Evolutionary conservation across 2,888 invertebrate genomes (phyloP), one percentile per base, ranked within the genome.

Genomic region (Epistrophe grossulariae): DNA sequence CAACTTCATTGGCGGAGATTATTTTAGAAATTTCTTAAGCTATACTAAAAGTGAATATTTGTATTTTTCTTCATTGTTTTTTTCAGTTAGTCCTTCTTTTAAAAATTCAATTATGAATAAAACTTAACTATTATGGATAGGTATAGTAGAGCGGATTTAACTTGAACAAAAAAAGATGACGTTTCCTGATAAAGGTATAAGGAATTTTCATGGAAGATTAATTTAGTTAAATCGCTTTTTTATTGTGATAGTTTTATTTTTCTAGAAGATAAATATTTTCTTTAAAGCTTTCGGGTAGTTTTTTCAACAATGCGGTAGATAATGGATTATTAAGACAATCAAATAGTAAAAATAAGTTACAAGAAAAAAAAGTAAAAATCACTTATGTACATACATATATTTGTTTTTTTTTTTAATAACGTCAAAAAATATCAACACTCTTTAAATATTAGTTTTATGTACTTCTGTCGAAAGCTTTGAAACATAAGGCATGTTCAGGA

Each of bases 1-100:
- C 76, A 72, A 76, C 72, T 59, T 76, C 82, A 87, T 83, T 87
- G 79, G 71, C 79, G 71, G 48, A 72, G 82, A 76, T 83, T 79
- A 87, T 87, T 84, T 84, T 45, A 79, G 43, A 60, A 72, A 60
- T 72, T 43, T 74, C 57, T 79, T 87, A 83, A 79, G 71, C 76
- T 83, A 31, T 74, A 76, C 79, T 87, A 43, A 66, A 83, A 83
- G 66, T 71, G 64, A 79, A 79, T 76, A 64, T 52, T 55, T 66
- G 48, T 50, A 64, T 66, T 31, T 45, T 68, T 45, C 28, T 68
- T 0, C 17, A 24, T 35, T 62, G 15, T 62, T 60, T 38, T 19
- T 52, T 59, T 38, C 31, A 28, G 35, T 13, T 70, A 24, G 57
- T 81, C 64, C 24, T 50, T 45, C 24, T 50, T 45, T 59, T 35